A percentile compares a stretch with the other conserved stretches of the same genome.
Evolutionary conservation across 2,888 invertebrate species (phyloP).

Genomic region (Didymodactylos carnosus): DNA sequence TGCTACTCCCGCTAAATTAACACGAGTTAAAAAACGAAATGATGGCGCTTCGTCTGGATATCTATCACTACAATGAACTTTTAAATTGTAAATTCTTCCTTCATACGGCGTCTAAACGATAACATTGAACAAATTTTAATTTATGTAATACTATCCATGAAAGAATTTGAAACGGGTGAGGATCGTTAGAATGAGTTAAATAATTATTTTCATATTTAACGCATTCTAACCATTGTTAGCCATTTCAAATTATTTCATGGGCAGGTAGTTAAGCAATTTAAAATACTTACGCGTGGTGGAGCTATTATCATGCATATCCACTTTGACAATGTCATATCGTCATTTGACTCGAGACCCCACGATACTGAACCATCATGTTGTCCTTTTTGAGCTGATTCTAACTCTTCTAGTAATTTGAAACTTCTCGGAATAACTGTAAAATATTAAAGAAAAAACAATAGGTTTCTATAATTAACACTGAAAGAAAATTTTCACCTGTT

Average conservation of each 20-base stretch:
- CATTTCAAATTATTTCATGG: conserved; percentile 4
- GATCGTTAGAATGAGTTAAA: too few species aligned
- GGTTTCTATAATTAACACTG: too few species aligned
- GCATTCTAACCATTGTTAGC: too few species aligned
- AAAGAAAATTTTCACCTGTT: too few species aligned
- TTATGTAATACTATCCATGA: too few species aligned
- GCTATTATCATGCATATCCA: conserved; percentile 97
- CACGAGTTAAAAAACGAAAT: conserved; percentile 84
- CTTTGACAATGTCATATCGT: conserved; percentile 90
- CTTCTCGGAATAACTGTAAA: conserved; percentile 87
- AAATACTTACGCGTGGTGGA: conserved; percentile 65
- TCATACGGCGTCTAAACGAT: conserved; percentile 77
- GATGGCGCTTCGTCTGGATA: conserved; percentile 90
- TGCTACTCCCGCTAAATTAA: conserved; percentile 94
- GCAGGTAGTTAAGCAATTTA: background rate
- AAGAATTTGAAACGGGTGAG: too few species aligned
- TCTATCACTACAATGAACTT: conserved; percentile 81
- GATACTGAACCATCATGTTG: conserved; percentile 54
- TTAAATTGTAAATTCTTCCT: conserved; percentile 72
- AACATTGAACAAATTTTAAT: too few species aligned
- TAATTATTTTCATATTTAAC: too few species aligned
- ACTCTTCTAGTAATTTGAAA: conserved; percentile 88
- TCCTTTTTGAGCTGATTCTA: conserved; percentile 96
- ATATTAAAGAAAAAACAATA: too few species aligned
- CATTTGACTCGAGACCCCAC: conserved; percentile 95